A percentile compares a stretch with the other conserved stretches of the same genome.
Conservation (phyloP, 1,140 invertebrate species). For the Scaptomyza montana region DNA sequence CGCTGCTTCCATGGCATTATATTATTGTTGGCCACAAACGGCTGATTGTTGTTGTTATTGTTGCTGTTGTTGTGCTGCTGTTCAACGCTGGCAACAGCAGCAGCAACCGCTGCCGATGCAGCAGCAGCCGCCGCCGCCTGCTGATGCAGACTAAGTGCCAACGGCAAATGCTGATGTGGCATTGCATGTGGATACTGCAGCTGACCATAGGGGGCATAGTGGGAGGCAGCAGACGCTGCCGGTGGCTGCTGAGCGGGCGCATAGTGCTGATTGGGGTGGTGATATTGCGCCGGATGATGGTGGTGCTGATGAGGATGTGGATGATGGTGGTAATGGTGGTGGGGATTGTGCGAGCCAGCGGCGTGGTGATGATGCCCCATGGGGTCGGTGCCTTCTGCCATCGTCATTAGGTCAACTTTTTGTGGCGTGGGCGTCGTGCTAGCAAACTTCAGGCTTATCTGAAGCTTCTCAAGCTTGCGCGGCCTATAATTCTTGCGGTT, state of each 20-base stretch:
- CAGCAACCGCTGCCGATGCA: slow-evolving; percentile 58
- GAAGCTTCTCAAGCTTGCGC: slow-evolving; percentile 34
- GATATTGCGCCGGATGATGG: slow-evolving; percentile 58
- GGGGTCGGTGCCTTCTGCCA: slow-evolving; percentile 84
- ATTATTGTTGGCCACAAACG: slow-evolving; percentile 87
- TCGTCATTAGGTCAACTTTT: slow-evolving; percentile 84
- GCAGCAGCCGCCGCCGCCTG: slow-evolving; percentile 74
- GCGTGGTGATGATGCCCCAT: slow-evolving; percentile 83
- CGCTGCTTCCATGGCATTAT: slow-evolving; percentile 86
- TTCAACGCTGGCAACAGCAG: slow-evolving; percentile 62
- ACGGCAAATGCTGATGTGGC: slow-evolving; percentile 60
- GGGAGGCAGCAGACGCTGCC: slow-evolving; percentile 37
- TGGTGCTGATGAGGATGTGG: slow-evolving; percentile 61
- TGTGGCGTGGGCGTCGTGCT: slow-evolving; percentile 50
- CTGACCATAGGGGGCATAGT: slow-evolving; percentile 64
- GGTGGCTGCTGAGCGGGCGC: slow-evolving; percentile 52
- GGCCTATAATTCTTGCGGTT: slow-evolving; percentile 53
- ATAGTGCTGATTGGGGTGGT: slow-evolving; percentile 51
- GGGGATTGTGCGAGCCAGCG: slow-evolving; percentile 74
- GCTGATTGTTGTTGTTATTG: slow-evolving; percentile 86
- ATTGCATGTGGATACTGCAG: slow-evolving; percentile 70
- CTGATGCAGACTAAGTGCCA: slow-evolving; percentile 64
- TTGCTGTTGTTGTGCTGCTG: slow-evolving; percentile 60
- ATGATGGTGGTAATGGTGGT: slow-evolving; percentile 63
- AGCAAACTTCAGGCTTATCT: slow-evolving; percentile 25